Evolutionary conservation across 2,113 vertebrate species (phyloP), one percentile per base, ranked within the genome.

Genomic region (Bufo bufo): DNA sequence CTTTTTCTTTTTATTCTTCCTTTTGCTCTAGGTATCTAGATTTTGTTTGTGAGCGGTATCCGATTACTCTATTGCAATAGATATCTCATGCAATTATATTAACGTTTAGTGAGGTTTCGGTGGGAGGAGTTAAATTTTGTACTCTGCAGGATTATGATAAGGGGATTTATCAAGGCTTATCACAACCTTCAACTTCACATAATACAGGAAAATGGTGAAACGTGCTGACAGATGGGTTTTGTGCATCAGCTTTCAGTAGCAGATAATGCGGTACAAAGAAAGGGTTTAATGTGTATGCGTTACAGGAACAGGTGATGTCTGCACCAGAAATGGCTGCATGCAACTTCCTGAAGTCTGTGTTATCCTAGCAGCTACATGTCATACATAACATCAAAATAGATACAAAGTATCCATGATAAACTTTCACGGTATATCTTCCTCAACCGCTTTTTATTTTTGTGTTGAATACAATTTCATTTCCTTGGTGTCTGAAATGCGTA

Each of bases 61-160:
- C 61, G 45, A 85, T 85, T 85, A 85, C 77, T 85, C 20, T 23
- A 20, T 11, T 50, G 54, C 56, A 50, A 77, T 85, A 63, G 54
- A 63, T 85, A 61, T 77, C 77, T 85, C 72, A 85, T 77, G 84
- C 71, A 85, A 77, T 77, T 85, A 77, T 56, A 77, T 63, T 58
- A 74, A 74, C 66, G 33, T 71, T 59, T 81, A 6, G 78, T 45
- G 56, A 69, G n/a, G 66, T 71, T 85, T 59, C 7, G 9, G 74
- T n/a, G 19, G 84, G 84, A 77, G 72, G 84, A 85, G 85, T 86
- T 81, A 75, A n/a, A 87, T 82, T 20, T 75, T 82, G 66, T 50
- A 71, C 71, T 54, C 80, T 88, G 87, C 87, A 83, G 58, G 59
- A 52, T 83, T 77, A 83, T 83, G 80, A 88, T 88, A 88, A 88